Evolutionary conservation across 2,113 vertebrate genomes (phyloP), one percentile per base, ranked within the genome.

Genomic region (Callorhinus ursinus): DNA sequence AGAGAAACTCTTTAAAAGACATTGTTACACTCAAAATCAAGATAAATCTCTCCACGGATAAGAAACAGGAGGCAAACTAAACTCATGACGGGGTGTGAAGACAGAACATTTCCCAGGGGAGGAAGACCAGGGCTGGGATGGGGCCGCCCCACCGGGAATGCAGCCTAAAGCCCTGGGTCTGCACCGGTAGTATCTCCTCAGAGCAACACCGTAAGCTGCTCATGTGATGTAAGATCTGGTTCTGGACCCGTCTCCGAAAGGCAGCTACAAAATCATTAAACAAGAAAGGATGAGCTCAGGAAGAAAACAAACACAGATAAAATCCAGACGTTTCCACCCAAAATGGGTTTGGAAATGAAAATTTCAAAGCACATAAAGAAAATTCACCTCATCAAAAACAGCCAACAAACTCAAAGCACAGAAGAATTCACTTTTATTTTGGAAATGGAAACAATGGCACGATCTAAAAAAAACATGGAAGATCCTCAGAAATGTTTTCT

Each of bases 391-490:
- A 33, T 92, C 33, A 90, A 95, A 69, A 67, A 61, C 59, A 19
- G 36, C 65, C 69, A 95, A 94, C 53, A 69, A 36, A 51, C 26
- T 94, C 59, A 96, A 55, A 79, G 11, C 61, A 72, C n/a, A 53
- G 76, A 95, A 53, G 28, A 94, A 93, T 89, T 95, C 26, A 31
- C 39, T 76, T 81, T 88, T 85, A 42, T 82, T 91, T 90, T 94
- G 42, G 63, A 82, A 92, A 82, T 36, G n/a, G 76, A 94, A 95
- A 95, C 15, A 28, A 80, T 16, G 77, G 31, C 42, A 14, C 49
- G 74, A 88, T 88, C 72, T 82, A 36, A 93, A 96, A 69, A 93
- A 65, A 65, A 63, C 1, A 63, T 57, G 88, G 76, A 69, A 90
- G 46, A 67, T 80, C 59, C 2, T 46, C 24, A 83, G 46, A 59